Evolutionary conservation across 2,888 invertebrate species (phyloP).

Genomic region (Melieria crassipennis): DNA sequence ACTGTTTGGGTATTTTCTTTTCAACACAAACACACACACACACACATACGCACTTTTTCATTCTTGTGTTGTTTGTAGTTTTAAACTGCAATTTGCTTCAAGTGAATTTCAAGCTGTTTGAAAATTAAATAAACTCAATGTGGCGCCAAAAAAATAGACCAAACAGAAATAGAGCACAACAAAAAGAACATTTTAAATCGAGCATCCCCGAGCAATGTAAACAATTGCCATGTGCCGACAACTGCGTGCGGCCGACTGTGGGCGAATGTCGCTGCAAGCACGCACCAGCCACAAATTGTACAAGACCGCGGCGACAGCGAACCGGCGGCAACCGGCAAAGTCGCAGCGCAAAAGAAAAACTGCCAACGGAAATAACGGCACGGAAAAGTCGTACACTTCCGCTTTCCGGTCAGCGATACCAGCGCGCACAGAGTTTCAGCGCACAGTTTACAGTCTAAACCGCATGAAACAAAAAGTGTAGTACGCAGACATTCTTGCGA

Average conservation of each 20-base stretch:
- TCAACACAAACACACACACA: not conserved
- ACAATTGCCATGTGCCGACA: not conserved
- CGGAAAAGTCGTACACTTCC: slow-evolving; percentile 29
- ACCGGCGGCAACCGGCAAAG: not conserved
- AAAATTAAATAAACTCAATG: slow-evolving; percentile 26
- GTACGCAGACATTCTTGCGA: too few species aligned
- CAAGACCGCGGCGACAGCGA: not conserved
- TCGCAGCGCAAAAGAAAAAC: not conserved
- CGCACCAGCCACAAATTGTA: slow-evolving; percentile 17
- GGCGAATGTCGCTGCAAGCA: slow-evolving; percentile 18
- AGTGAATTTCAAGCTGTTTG: slow-evolving; percentile 6
- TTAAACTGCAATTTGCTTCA: slow-evolving; percentile 1
- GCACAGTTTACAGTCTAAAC: too few species aligned
- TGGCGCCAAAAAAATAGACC: slow-evolving; percentile 13
- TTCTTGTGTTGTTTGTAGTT: slow-evolving; percentile 4
- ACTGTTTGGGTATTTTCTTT: not conserved
- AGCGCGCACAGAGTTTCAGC: not conserved
- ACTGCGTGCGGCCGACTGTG: not conserved
- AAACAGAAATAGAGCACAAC: slow-evolving; percentile 8
- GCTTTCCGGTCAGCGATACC: slow-evolving; percentile 25
- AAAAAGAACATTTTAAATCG: not conserved
- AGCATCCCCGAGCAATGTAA: not conserved
- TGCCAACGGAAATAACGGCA: slow-evolving; percentile 27
- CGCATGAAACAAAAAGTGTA: too few species aligned
- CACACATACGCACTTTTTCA: not conserved